Evolutionary conservation across 2,113 vertebrate genomes (phyloP).

Genomic region (Cyprinodon brontotheroides): DNA sequence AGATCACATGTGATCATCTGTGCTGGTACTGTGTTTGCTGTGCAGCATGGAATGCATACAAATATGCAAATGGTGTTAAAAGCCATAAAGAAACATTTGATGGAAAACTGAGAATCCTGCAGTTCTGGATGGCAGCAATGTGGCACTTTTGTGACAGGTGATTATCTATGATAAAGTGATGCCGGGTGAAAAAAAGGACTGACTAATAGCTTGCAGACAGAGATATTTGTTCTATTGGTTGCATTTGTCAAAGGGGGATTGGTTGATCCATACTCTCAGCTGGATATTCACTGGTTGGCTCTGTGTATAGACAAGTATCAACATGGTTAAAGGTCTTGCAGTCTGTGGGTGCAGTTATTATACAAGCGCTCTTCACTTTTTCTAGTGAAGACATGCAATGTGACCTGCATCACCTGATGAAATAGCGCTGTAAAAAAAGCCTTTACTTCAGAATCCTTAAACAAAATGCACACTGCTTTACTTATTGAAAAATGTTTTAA

Average conservation of each 20-base stretch:
- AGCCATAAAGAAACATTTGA: conserved; percentile 75
- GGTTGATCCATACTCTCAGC: conserved; percentile 45
- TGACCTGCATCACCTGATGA: conserved; percentile 10
- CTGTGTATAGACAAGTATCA: conserved; percentile 68
- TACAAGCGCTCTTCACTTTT: conserved; percentile 28
- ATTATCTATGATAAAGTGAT: conserved; percentile 58
- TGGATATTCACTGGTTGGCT: conserved; percentile 51
- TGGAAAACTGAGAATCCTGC: conserved; percentile 43
- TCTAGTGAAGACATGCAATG: conserved; percentile 1
- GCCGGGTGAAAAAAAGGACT: conserved; percentile 11
- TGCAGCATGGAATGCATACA: conserved; percentile 76
- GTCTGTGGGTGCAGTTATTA: conserved; percentile 51
- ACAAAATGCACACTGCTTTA: not conserved
- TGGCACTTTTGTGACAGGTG: conserved; percentile 21
- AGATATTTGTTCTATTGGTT: not conserved
- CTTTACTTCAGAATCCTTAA: not conserved
- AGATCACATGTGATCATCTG: conserved; percentile 79
- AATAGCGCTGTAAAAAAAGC: not conserved
- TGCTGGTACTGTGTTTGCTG: conserved; percentile 73
- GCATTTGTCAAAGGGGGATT: conserved; percentile 50
- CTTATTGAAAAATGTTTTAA: not conserved
- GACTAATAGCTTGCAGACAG: conserved; percentile 10
- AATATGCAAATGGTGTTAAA: conserved; percentile 79
- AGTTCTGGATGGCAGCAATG: conserved; percentile 38
- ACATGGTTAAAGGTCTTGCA: conserved; percentile 55